These are phyloP conservation scores for Spea bombifrons DNA, from an alignment of 2,113 vertebrate species.

Conservation along the genomic window DNA sequence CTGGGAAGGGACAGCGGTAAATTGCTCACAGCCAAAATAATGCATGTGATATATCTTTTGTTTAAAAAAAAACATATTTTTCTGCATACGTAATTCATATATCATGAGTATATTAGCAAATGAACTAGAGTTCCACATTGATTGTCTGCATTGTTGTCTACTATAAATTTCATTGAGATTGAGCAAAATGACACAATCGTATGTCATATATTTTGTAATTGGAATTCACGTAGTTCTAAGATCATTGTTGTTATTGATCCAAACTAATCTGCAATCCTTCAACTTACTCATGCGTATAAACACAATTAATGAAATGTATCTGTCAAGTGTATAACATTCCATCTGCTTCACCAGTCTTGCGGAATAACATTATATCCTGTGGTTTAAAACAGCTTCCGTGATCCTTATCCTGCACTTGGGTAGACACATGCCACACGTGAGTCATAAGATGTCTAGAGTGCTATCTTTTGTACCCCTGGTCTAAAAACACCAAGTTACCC, in stretches of 20 bases:
- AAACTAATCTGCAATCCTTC: neutral
- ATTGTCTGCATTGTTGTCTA: neutral
- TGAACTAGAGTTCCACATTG: slow-evolving; percentile 28
- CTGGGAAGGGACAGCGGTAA: too few species aligned
- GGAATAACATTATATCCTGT: neutral
- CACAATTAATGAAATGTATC: neutral
- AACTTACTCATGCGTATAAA: neutral
- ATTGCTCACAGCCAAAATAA: neutral
- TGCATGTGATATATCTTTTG: slow-evolving; percentile 19
- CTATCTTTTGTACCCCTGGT: too few species aligned
- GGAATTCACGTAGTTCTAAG: slow-evolving; percentile 4
- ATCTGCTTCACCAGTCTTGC: neutral
- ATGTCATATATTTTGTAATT: slow-evolving; percentile 25
- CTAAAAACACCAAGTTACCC: too few species aligned
- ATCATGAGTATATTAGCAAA: slow-evolving; percentile 25
- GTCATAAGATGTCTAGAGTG: too few species aligned
- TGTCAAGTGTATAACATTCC: neutral
- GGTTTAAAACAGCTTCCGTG: neutral
- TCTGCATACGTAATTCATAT: slow-evolving; percentile 29
- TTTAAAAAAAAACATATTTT: slow-evolving; percentile 28
- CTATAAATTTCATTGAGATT: slow-evolving; percentile 34
- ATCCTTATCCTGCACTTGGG: too few species aligned
- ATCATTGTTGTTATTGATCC: slow-evolving; percentile 14
- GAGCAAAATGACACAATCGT: slow-evolving; percentile 17
- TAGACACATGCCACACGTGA: too few species aligned